Evolutionary conservation across 2,888 invertebrate genomes (phyloP), one percentile per base, ranked within the genome.

Genomic region (Merodon equestris): DNA sequence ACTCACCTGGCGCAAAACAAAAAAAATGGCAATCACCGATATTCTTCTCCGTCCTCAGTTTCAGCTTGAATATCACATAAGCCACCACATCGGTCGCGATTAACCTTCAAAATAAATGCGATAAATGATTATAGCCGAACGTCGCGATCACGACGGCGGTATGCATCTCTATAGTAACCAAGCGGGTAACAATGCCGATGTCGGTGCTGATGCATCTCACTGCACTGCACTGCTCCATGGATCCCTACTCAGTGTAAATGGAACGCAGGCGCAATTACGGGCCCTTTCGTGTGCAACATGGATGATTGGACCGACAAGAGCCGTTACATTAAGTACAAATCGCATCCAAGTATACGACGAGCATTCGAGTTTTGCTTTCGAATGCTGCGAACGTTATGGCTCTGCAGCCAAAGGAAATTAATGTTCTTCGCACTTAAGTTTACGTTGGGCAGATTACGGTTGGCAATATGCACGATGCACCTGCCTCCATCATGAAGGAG

Each of bases 341-440:
- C 27, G 27, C 27, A 27, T 27, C 27, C 27, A 27, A 27, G 27
- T 7, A 27, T 27, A n/a, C n/a, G n/a, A 63, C 73, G 68, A 72
- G 47, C 40, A 40, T 66, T 66, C 27, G 36, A 34, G 38, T 70
- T 18, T 44, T 13, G 61, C 67, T 63, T 70, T 70, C 48, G 61
- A 61, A 61, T 53, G 42, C 40, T 27, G 40, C 58, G 77, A 74
- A 79, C 79, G 54, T 58, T 79, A 79, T 79, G 79, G 73, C 48
- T 79, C 68, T 45, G 64, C 40, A 17, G 54, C 47, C 40, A 47
- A 79, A 60, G 44, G 50, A 79, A 79, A 79, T 79, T 74, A 79
- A 79, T 79, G 79, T 74, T 79, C 79, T 79, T 79, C 79, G 74
- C 79, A 79, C 79, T 79, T 79, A 79, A 79, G 79, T 79, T 79